These are phyloP conservation scores for Prietella phreatophila DNA, from an alignment of 2,113 vertebrate genomes.

Conservation along the genomic window DNA sequence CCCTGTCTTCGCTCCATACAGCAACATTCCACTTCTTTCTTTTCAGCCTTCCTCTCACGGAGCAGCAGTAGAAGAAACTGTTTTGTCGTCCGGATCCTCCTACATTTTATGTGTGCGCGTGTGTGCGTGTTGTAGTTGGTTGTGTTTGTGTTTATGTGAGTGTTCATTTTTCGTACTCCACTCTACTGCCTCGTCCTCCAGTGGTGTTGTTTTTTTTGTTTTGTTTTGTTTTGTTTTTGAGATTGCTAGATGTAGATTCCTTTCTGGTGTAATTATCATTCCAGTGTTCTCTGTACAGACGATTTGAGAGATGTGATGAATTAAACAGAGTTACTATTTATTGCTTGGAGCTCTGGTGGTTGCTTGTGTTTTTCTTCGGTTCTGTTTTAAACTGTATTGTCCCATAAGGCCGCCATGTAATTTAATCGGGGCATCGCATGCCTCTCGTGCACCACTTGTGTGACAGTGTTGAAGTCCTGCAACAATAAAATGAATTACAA, in stretches of 20 bases:
- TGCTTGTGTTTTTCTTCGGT: constrained; percentile 50
- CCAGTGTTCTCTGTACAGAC: constrained; percentile 73
- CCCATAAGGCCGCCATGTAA: constrained; percentile 65
- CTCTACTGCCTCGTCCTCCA: constrained; percentile 47
- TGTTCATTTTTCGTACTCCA: neutral
- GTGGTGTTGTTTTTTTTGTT: constrained; percentile 9
- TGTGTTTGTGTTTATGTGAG: constrained; percentile 40
- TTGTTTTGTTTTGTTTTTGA: constrained; percentile 63
- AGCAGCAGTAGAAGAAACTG: constrained; percentile 58
- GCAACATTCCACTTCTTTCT: constrained; percentile 68
- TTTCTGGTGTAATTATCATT: constrained; percentile 71
- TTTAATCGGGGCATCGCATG: constrained; percentile 16
- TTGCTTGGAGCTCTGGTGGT: constrained; percentile 63
- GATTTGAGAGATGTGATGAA: constrained; percentile 67
- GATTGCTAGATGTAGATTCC: constrained; percentile 55
- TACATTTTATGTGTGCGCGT: constrained; percentile 32
- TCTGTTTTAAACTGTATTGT: constrained; percentile 65
- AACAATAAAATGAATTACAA: constrained; percentile 59
- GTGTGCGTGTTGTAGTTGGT: constrained; percentile 42
- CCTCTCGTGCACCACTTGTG: constrained; percentile 61
- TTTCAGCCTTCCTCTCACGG: constrained; percentile 44
- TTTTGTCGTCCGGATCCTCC: constrained; percentile 57
- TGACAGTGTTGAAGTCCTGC: constrained; percentile 61
- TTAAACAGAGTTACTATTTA: constrained; percentile 73
- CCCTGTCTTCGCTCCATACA: constrained; percentile 55